Evolutionary conservation across 2,113 vertebrate genomes (phyloP).

Genomic region (Nycticryphes semicollaris): DNA sequence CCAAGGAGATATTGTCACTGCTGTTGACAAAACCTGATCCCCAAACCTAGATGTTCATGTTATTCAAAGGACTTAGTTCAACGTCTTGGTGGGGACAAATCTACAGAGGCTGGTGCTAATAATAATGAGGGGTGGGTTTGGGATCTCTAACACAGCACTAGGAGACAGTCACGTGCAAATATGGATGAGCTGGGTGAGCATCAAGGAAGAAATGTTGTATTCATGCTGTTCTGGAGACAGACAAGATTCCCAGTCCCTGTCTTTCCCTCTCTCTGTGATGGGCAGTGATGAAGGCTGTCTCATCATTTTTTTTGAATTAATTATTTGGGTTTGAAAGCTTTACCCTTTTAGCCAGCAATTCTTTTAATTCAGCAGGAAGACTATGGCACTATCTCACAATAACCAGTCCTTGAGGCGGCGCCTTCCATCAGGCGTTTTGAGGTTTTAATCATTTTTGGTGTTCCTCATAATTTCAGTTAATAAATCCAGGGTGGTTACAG

Average conservation of each 20-base stretch:
- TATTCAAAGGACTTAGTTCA: neutral
- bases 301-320: neutral
- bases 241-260: neutral
- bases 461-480: conserved; percentile 44
- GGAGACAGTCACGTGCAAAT: neutral
- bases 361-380: neutral
- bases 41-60: neutral
- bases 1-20: neutral
- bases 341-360: neutral
- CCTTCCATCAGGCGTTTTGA: neutral
- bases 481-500: conserved; percentile 56
- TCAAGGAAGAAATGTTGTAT: neutral
- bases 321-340: neutral
- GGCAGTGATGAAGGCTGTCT: fast-evolving
- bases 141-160: neutral
- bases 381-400: neutral
- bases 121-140: neutral
- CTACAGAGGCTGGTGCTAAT: neutral
- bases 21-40: neutral
- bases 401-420: neutral
- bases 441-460: conserved; percentile 39
- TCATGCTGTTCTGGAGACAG: neutral
- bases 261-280: neutral
- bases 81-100: neutral
- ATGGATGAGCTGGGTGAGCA: neutral